A percentile compares a stretch with the other conserved stretches of the same genome.
Conservation (phyloP, 2,113 vertebrate species). For the Dasyornis broadbenti region DNA sequence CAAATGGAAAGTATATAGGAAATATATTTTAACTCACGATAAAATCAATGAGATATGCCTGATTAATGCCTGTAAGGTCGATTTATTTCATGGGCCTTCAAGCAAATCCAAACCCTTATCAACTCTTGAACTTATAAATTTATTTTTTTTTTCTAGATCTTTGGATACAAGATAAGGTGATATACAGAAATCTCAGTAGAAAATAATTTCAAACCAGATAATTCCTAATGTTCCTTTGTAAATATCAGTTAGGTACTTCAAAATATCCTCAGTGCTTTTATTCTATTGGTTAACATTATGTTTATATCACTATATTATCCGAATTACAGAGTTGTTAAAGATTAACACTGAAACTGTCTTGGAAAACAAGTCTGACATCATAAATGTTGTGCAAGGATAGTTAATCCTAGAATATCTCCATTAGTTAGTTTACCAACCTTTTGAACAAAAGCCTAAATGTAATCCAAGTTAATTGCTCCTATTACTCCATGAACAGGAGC, state of each 20-base stretch:
- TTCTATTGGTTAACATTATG: neutral
- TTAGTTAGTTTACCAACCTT: neutral
- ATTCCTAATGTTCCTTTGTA: neutral
- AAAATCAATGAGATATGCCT: neutral
- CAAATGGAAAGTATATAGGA: neutral
- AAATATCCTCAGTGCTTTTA: neutral
- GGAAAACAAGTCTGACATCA: slow-evolving; percentile 11
- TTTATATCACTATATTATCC: neutral
- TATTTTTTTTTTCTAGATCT: neutral
- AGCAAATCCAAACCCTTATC: neutral
- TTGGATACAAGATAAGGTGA: neutral
- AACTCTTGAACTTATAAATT: neutral
- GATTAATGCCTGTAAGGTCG: neutral
- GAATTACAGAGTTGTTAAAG: neutral
- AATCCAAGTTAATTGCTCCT: neutral
- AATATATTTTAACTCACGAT: neutral
- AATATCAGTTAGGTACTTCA: neutral
- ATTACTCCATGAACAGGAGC: neutral
- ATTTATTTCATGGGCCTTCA: neutral
- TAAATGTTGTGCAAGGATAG: neutral
- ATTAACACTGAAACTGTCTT: slow-evolving; percentile 27
- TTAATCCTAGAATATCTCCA: neutral
- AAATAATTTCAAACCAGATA: neutral
- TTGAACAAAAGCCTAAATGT: neutral
- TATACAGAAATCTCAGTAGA: neutral